phyloP scores from a whole-genome alignment of 2,888 invertebrate genomes.

The Tridacna gigas region DNA sequence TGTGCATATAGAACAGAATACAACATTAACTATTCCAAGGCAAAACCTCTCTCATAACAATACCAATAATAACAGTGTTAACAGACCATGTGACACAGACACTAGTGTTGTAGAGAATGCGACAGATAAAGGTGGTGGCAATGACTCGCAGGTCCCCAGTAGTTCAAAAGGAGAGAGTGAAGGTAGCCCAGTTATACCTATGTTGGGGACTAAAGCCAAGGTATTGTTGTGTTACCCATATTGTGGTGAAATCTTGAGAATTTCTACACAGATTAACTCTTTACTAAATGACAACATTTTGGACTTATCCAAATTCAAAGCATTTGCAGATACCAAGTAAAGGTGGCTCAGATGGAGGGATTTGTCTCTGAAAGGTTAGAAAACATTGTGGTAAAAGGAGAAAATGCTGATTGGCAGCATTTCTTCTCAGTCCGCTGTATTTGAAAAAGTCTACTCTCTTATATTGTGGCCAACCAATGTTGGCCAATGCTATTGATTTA shows the following conservation, averaged over 20 bases:
- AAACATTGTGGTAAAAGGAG: neutral
- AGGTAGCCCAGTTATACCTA: slow-evolving; percentile 69
- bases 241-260: too few species aligned
- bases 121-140: neutral
- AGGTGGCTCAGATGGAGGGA: too few species aligned
- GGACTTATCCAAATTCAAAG: too few species aligned
- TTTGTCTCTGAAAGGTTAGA: too few species aligned
- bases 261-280: too few species aligned
- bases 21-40: slow-evolving; percentile 28
- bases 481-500: too few species aligned
- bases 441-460: neutral
- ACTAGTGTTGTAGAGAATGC: slow-evolving; percentile 36
- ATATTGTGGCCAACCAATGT: too few species aligned
- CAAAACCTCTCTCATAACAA: neutral
- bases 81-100: neutral
- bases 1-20: slow-evolving; percentile 62
- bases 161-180: slow-evolving; percentile 46
- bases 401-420: neutral
- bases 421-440: neutral
- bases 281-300: too few species aligned
- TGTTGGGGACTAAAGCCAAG: slow-evolving; percentile 56
- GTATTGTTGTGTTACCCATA: slow-evolving; percentile 6
- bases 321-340: too few species aligned
- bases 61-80: neutral
- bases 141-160: slow-evolving; percentile 49